Evolutionary conservation across 2,797 vertebrate genomes (phyloP).

Genomic region (Eremophila alpestris): DNA sequence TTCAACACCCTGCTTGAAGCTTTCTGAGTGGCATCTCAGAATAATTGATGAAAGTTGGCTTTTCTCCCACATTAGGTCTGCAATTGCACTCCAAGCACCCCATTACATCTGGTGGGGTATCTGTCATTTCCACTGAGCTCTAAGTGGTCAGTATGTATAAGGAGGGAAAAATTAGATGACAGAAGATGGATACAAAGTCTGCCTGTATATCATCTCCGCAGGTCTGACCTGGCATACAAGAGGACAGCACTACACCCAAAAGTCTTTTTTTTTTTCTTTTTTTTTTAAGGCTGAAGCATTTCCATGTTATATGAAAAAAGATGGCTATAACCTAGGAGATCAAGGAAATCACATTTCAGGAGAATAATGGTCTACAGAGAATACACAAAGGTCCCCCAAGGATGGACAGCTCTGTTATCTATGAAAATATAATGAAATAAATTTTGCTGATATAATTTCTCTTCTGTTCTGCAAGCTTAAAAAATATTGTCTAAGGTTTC

Average conservation of each 20-base stretch:
- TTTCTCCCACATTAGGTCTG: slow-evolving; percentile 69
- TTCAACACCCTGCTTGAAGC: neutral
- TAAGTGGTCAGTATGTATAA: neutral
- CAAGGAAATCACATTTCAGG: neutral
- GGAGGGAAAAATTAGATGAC: neutral
- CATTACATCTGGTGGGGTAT: slow-evolving; percentile 41
- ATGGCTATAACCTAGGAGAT: neutral
- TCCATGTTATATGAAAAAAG: neutral
- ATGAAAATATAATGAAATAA: neutral
- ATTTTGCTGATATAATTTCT: neutral
- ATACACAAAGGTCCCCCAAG: neutral
- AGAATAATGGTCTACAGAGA: neutral
- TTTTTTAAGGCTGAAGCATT: neutral
- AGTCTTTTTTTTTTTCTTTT: neutral
- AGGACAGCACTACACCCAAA: neutral
- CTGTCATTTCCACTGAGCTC: slow-evolving; percentile 57
- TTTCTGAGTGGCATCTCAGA: slow-evolving; percentile 53
- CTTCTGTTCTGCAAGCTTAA: neutral
- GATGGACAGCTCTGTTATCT: neutral
- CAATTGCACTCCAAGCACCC: slow-evolving; percentile 68
- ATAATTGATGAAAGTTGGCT: slow-evolving; percentile 60
- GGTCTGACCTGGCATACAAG: neutral
- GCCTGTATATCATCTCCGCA: neutral
- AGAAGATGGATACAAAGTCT: neutral
- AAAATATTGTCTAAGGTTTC: neutral